phyloP scores from a whole-genome alignment of 2,113 vertebrate species.

The Archilochus colubris region DNA sequence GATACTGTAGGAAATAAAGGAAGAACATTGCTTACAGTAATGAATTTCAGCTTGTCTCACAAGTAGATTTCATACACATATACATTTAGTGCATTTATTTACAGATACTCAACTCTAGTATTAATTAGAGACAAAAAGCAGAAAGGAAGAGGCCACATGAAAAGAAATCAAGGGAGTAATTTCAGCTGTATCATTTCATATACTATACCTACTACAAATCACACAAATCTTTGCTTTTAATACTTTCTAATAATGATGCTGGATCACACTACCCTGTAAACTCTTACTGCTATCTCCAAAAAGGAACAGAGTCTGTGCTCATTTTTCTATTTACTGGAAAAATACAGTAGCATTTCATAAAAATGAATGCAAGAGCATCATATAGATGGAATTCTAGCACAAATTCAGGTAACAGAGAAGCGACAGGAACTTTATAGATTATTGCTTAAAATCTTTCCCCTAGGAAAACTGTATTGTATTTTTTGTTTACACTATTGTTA shows the following conservation, averaged over 20 bases:
- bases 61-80: neutral
- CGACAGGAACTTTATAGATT: neutral
- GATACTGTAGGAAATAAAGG: neutral
- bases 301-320: neutral
- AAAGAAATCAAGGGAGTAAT: neutral
- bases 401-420: neutral
- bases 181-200: neutral
- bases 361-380: neutral
- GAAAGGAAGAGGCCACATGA: neutral
- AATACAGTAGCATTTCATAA: neutral
- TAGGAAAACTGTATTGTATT: neutral
- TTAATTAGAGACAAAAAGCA: neutral
- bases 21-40: neutral
- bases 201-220: neutral
- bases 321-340: neutral
- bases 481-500: neutral
- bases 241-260: neutral
- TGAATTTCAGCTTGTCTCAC: neutral
- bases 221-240: neutral
- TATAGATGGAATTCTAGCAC: neutral
- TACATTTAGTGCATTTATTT: neutral
- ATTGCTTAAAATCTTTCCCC: neutral
- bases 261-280: neutral
- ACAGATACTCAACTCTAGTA: neutral
- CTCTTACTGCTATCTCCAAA: neutral